phyloP scores from a whole-genome alignment of 2,888 invertebrate genomes.

The Galerucella calmariensis region DNA sequence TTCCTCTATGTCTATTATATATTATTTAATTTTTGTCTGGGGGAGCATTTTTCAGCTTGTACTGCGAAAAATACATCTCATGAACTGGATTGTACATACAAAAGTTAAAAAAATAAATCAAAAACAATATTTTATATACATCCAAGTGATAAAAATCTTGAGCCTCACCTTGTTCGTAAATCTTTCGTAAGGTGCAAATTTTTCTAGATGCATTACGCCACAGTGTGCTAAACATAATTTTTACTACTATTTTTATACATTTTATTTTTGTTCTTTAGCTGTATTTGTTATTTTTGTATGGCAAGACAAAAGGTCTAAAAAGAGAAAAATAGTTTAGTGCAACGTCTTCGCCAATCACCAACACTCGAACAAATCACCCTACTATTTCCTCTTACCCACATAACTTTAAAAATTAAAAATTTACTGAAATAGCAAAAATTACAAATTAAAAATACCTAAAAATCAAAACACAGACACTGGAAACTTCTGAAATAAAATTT shows the following conservation, averaged over 20 bases:
- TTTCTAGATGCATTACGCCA: constrained; percentile 48
- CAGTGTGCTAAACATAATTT: constrained; percentile 52
- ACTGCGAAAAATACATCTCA: constrained; percentile 58
- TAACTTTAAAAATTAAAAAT: not conserved
- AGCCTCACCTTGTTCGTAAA: constrained; percentile 47
- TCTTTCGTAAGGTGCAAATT: constrained; percentile 47
- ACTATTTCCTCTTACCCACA: constrained; percentile 2
- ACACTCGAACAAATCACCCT: constrained; percentile 15
- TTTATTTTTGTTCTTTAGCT: constrained; percentile 37
- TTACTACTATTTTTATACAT: constrained; percentile 47
- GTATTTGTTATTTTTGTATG: constrained; percentile 48
- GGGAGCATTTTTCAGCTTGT: constrained; percentile 51
- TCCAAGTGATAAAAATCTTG: constrained; percentile 32
- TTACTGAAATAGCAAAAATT: not conserved
- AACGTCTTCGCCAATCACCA: constrained; percentile 19
- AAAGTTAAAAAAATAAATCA: constrained; percentile 30
- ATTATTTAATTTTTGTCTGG: constrained; percentile 49
- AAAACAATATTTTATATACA: constrained; percentile 18
- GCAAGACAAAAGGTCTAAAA: constrained; percentile 56
- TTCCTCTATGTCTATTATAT: constrained; percentile 48
- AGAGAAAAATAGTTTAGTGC: constrained; percentile 55
- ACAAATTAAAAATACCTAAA: constrained; percentile 10
- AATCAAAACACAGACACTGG: constrained; percentile 22
- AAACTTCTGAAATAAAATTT: constrained; percentile 27
- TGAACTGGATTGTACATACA: constrained; percentile 45